Conservation (phyloP, 1,140 invertebrate species). For the Trachymyrmex septentrionalis region DNA sequence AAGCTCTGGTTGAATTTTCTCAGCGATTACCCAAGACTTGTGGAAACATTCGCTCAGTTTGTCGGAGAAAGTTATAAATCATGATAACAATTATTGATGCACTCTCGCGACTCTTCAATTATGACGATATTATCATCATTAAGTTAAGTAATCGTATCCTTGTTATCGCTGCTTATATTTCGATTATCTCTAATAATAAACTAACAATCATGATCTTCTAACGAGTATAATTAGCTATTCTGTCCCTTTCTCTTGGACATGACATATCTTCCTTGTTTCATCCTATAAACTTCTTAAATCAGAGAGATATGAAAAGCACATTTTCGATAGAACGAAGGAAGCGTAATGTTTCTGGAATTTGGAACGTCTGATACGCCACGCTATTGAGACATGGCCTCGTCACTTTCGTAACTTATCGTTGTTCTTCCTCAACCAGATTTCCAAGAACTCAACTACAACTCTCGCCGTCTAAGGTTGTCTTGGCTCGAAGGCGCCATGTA, state of each 20-base stretch:
- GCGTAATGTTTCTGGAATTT: not conserved
- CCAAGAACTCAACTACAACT: conserved; percentile 34
- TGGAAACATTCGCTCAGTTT: not conserved
- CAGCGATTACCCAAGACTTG: not conserved
- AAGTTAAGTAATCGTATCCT: conserved; percentile 43
- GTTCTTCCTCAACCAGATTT: conserved; percentile 1
- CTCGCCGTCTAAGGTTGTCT: conserved; percentile 21
- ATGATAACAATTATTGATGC: conserved; percentile 46
- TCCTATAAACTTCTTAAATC: not conserved
- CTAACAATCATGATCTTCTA: not conserved
- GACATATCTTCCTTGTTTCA: not conserved
- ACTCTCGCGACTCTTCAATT: conserved; percentile 1
- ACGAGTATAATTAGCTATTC: conserved; percentile 27
- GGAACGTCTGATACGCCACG: not conserved
- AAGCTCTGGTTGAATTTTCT: conserved; percentile 18
- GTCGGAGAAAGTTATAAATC: conserved; percentile 49
- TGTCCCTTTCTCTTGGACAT: no score
- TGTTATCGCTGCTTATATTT: conserved; percentile 38
- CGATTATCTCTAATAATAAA: conserved; percentile 32
- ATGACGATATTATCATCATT: conserved; percentile 24
- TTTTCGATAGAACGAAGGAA: not conserved
- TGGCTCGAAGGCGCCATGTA: conserved; percentile 49
- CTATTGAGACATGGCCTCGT: conserved; percentile 1
- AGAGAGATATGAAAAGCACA: not conserved
- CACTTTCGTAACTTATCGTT: conserved; percentile 32